Evolutionary conservation across 2,888 invertebrate genomes (phyloP).

Genomic region (Spodoptera picta): DNA sequence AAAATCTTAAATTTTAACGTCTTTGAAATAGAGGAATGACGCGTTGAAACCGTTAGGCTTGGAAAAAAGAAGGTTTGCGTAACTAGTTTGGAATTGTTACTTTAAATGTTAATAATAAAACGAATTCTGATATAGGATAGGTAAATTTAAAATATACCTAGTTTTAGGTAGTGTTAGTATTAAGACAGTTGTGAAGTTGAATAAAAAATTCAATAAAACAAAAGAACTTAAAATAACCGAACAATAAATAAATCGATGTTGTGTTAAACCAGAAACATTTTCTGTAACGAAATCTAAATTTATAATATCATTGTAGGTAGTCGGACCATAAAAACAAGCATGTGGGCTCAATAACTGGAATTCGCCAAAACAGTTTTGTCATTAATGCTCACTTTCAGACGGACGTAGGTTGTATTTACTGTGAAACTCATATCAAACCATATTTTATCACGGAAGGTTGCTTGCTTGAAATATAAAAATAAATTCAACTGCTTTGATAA

Average conservation of each 20-base stretch:
- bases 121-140: too few species aligned
- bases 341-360: slow-evolving; percentile 51
- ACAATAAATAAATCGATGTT: background rate
- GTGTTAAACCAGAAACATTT: slow-evolving; percentile 11
- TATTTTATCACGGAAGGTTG: slow-evolving; percentile 30
- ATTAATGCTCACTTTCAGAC: slow-evolving; percentile 40
- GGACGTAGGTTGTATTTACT: slow-evolving; percentile 49
- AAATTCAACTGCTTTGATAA: slow-evolving; percentile 1
- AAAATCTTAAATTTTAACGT: slow-evolving; percentile 63
- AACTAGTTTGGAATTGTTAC: too few species aligned
- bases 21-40: slow-evolving; percentile 43
- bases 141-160: too few species aligned
- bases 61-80: slow-evolving; percentile 3
- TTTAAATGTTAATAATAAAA: too few species aligned
- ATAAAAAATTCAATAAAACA: too few species aligned
- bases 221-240: too few species aligned
- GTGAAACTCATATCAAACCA: slow-evolving; percentile 26
- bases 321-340: slow-evolving; percentile 38
- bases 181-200: too few species aligned
- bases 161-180: too few species aligned
- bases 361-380: slow-evolving; percentile 51
- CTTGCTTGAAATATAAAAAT: slow-evolving; percentile 6
- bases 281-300: slow-evolving; percentile 28
- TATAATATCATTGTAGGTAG: slow-evolving; percentile 32
- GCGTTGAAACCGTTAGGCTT: slow-evolving; percentile 30